Percentiles rank a stretch among this genome's conserved stretches.
Conservation (phyloP, 2,113 vertebrate species). For the Podarcis cretensis region DNA sequence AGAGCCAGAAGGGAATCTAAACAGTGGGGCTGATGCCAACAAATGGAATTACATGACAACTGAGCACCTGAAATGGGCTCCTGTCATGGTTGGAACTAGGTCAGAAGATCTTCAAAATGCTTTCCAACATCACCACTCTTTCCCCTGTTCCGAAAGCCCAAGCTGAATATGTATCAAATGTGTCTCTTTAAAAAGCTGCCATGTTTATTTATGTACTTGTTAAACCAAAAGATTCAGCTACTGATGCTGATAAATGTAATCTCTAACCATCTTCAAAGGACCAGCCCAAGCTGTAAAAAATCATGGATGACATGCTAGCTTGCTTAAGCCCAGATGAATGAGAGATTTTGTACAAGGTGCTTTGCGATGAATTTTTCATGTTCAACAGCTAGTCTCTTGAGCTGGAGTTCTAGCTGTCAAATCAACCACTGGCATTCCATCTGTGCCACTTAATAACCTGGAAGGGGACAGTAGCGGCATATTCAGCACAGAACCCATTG, state of each 20-base stretch:
- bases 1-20: too few relatives aligned
- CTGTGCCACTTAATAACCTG: conserved; percentile 39
- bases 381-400: conserved; percentile 11
- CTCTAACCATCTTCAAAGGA: conserved; percentile 17
- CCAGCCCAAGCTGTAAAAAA: conserved; percentile 13
- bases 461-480: background rate
- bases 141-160: conserved; percentile 13
- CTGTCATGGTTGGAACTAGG: background rate
- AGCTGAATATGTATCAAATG: conserved; percentile 42
- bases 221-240: conserved; percentile 17
- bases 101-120: background rate
- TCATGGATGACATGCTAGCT: conserved; percentile 21
- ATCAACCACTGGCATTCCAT: conserved; percentile 4
- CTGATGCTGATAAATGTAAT: conserved; percentile 32
- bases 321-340: conserved; percentile 48
- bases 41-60: background rate
- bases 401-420: conserved; percentile 18
- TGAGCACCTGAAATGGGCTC: background rate
- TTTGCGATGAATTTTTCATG: conserved; percentile 23
- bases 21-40: background rate
- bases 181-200: conserved; percentile 34
- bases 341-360: conserved; percentile 1
- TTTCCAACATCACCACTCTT: background rate
- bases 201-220: conserved; percentile 42
- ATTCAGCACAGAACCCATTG: conserved; percentile 11